Conservation (phyloP, 2,888 invertebrate genomes). For the Scrobipalpa atriplicella region DNA sequence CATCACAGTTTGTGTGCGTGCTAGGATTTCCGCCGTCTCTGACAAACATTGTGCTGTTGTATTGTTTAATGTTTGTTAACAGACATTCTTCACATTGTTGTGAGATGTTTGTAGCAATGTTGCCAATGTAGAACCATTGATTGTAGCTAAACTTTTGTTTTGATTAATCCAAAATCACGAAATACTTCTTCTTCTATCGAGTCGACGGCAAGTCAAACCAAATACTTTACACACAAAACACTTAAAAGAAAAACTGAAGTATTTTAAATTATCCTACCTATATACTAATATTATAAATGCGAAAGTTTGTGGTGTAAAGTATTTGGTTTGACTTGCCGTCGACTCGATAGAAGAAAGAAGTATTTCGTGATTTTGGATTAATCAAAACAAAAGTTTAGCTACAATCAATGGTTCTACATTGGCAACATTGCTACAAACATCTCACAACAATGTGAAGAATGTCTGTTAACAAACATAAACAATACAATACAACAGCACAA, state of each 20-base stretch:
- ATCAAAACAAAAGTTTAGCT: too few relatives aligned
- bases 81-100: slow-evolving; percentile 16
- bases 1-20: not conserved
- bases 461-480: slow-evolving; percentile 13
- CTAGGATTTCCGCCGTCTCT: not conserved
- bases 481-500: not conserved
- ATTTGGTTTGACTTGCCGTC: not conserved
- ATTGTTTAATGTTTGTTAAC: slow-evolving; percentile 7
- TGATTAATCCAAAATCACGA: too few relatives aligned
- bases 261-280: too few relatives aligned
- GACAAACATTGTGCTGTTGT: not conserved
- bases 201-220: not conserved
- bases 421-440: not conserved
- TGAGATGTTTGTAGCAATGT: not conserved
- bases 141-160: too few relatives aligned
- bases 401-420: not conserved
- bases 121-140: not conserved
- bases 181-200: too few relatives aligned
- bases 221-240: too few relatives aligned
- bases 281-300: too few relatives aligned
- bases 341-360: too few relatives aligned
- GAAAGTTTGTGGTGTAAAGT: too few relatives aligned
- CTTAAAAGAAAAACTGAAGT: not conserved
- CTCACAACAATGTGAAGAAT: slow-evolving; percentile 5
- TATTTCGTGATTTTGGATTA: too few relatives aligned